Percentiles rank a stretch among this genome's conserved stretches.
phyloP scores from a whole-genome alignment of 2,797 vertebrate genomes.

The Semaprochilodus insignis region DNA sequence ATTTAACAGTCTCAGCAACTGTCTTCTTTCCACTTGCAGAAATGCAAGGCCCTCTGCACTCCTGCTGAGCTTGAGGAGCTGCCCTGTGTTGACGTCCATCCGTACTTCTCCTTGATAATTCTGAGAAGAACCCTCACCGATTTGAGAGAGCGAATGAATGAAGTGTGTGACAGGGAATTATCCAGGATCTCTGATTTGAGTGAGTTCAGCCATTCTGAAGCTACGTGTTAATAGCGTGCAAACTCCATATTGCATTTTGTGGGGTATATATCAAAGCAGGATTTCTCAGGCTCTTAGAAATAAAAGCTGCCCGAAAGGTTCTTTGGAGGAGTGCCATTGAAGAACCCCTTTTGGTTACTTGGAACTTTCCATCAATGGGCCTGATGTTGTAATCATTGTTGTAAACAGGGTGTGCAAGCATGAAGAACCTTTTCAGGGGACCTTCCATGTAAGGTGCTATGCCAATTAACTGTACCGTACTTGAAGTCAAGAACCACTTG shows the following conservation, averaged over 20 bases:
- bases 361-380: no score
- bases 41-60: slow-evolving; percentile 66
- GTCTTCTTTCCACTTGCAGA: slow-evolving; percentile 63
- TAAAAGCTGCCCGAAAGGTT: no score
- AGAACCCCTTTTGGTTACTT: background rate
- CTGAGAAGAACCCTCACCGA: slow-evolving; percentile 68
- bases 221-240: background rate
- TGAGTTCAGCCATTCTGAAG: background rate
- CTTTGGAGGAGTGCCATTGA: background rate
- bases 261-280: background rate
- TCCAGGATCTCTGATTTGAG: slow-evolving; percentile 74
- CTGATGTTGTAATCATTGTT: no score
- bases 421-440: no score
- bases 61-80: slow-evolving; percentile 62
- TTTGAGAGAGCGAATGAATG: slow-evolving; percentile 67
- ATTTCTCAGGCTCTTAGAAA: no score
- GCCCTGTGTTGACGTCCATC: slow-evolving; percentile 70
- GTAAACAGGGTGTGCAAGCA: no score
- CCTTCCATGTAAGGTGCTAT: no score
- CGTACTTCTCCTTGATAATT: slow-evolving; percentile 74
- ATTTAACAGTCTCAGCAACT: background rate
- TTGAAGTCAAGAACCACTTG: no score
- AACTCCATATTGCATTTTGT: background rate
- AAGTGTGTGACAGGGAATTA: slow-evolving; percentile 70
- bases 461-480: no score